A percentile compares a stretch with the other conserved stretches of the same genome.
phyloP scores from a whole-genome alignment of 1,140 invertebrate genomes.

The Apis cerana region DNA sequence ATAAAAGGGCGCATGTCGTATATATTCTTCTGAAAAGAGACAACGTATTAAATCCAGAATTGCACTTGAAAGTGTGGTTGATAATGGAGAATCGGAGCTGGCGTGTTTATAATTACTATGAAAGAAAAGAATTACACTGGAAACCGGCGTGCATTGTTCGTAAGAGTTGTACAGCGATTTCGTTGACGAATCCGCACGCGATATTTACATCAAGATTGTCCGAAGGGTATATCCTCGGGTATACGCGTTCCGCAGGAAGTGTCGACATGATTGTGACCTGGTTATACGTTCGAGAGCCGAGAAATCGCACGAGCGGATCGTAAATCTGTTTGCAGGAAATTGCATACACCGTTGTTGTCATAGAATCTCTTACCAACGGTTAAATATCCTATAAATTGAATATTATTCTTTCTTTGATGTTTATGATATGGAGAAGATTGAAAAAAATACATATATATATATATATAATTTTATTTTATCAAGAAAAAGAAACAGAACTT shows the following conservation, averaged over 20 bases:
- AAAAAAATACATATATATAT: too few species aligned
- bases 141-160: slow-evolving; percentile 35
- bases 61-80: background rate
- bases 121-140: slow-evolving; percentile 40
- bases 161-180: background rate
- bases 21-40: background rate
- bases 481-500: background rate
- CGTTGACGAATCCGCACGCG: slow-evolving; percentile 36
- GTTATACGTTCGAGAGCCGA: slow-evolving; percentile 43
- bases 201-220: slow-evolving; percentile 44
- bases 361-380: slow-evolving; percentile 1
- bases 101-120: slow-evolving; percentile 19
- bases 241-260: slow-evolving; percentile 48
- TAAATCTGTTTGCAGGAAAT: slow-evolving; percentile 47
- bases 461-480: background rate
- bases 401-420: background rate
- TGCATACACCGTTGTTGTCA: slow-evolving; percentile 34
- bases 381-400: background rate
- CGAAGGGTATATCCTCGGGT: background rate
- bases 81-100: background rate
- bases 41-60: background rate
- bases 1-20: background rate
- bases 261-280: slow-evolving; percentile 44
- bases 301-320: slow-evolving; percentile 35
- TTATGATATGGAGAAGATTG: too few species aligned